phyloP scores from a whole-genome alignment of 2,113 vertebrate genomes.

The Acanthochromis polyacanthus region DNA sequence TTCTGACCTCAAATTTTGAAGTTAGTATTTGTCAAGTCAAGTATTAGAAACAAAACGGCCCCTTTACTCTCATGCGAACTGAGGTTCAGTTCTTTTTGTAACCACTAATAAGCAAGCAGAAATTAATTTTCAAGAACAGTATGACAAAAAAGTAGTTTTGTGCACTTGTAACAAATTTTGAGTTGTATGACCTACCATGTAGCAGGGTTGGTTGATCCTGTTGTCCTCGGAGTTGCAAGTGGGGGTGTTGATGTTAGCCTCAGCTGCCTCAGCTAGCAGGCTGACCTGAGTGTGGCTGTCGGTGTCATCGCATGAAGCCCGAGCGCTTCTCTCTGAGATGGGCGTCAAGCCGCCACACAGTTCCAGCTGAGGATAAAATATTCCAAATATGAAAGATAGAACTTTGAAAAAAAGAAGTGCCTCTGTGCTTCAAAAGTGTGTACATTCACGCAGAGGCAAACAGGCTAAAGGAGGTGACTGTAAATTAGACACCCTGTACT shows the following conservation, averaged over 20 bases:
- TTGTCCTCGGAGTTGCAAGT: slow-evolving; percentile 53
- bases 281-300: slow-evolving; percentile 70
- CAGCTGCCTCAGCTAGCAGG: slow-evolving; percentile 69
- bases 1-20: too few species aligned
- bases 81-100: not conserved
- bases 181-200: slow-evolving; percentile 61
- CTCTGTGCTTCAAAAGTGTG: slow-evolving; percentile 1
- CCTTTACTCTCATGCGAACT: too few species aligned
- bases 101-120: not conserved
- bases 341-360: slow-evolving; percentile 76
- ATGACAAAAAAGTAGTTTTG: not conserved
- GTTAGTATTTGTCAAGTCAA: too few species aligned
- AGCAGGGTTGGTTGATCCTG: slow-evolving; percentile 43
- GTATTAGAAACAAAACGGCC: too few species aligned
- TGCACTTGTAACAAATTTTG: not conserved
- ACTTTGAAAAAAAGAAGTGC: not conserved
- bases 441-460: slow-evolving; percentile 43
- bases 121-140: not conserved
- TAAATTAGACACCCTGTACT: slow-evolving; percentile 74
- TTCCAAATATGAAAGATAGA: not conserved
- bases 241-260: slow-evolving; percentile 47
- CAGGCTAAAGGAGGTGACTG: slow-evolving; percentile 56
- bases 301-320: slow-evolving; percentile 69
- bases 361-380: slow-evolving; percentile 68
- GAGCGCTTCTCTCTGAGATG: slow-evolving; percentile 74